These are phyloP conservation scores for Leptinotarsa tumamoca DNA, from an alignment of 2,888 invertebrate species.

Conservation along the genomic window DNA sequence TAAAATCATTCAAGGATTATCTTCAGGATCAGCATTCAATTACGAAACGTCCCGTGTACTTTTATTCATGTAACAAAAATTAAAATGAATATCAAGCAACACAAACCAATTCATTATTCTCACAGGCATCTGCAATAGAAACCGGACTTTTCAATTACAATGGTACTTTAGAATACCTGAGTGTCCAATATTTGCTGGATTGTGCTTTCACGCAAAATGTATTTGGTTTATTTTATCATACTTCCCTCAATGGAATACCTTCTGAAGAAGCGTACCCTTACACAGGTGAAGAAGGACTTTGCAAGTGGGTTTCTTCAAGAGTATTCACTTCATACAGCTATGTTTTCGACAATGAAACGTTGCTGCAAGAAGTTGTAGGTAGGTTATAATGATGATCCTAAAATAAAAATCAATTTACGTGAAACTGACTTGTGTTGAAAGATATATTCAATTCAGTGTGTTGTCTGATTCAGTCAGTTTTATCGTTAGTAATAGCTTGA, in stretches of 20 bases:
- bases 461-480: too few relatives aligned
- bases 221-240: not conserved
- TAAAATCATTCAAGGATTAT: too few relatives aligned
- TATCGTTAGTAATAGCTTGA: too few relatives aligned
- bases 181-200: conserved; percentile 1
- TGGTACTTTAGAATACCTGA: not conserved
- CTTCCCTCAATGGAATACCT: not conserved
- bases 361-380: not conserved
- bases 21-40: too few relatives aligned
- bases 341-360: not conserved
- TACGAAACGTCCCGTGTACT: too few relatives aligned
- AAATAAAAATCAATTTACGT: too few relatives aligned
- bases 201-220: not conserved
- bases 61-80: too few relatives aligned
- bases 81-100: too few relatives aligned
- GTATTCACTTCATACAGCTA: not conserved
- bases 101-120: not conserved
- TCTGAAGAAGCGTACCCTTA: not conserved
- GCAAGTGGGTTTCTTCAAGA: not conserved
- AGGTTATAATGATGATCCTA: not conserved
- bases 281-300: not conserved
- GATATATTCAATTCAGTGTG: too few relatives aligned
- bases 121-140: not conserved
- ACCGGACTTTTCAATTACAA: not conserved
- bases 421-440: too few relatives aligned